Evolutionary conservation across 2,888 invertebrate genomes (phyloP), one percentile per base, ranked within the genome.

Genomic region (Chalcis sispes): DNA sequence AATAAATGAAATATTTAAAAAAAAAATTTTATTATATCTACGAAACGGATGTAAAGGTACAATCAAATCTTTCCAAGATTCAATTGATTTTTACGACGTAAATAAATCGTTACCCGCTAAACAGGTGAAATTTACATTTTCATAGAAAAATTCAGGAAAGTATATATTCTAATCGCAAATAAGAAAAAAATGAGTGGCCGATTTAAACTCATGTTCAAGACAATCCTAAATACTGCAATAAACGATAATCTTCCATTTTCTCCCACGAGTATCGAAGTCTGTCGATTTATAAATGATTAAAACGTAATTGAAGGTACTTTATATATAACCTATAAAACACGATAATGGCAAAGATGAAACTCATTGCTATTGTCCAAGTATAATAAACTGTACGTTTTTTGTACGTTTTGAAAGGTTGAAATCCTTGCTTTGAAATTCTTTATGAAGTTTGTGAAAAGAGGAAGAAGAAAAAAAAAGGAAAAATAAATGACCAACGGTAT

Each of bases 161-260:
- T n/a, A n/a, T n/a, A n/a, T n/a, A n/a, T n/a, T n/a, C n/a, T n/a
- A n/a, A n/a, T n/a, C n/a, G n/a, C n/a, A n/a, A n/a, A n/a, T n/a
- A n/a, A n/a, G n/a, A n/a, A n/a, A n/a, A n/a, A n/a, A n/a, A n/a
- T n/a, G n/a, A n/a, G n/a, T n/a, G n/a, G n/a, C n/a, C n/a, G 23
- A 2, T 61, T 25, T 10, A n/a, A 42, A 25, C 18, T 32, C 32
- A 32, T 69, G 54, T 64, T 50, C 42, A 70, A 59, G 75, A 70
- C 65, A 71, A 75, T 71, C 71, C 46, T 23, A 54, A 18, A 29
- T 46, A 66, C 40, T 75, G 25, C 61, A 65, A 58, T 59, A 54
- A 62, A 50, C 4, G 15, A 58, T 58, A 59, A 59, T 75, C 50
- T 65, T 70, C 40, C 32, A 58, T 7, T 42, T 62, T 56, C n/a